phyloP scores from a whole-genome alignment of 2,888 invertebrate species.

The Philaethria dido region DNA sequence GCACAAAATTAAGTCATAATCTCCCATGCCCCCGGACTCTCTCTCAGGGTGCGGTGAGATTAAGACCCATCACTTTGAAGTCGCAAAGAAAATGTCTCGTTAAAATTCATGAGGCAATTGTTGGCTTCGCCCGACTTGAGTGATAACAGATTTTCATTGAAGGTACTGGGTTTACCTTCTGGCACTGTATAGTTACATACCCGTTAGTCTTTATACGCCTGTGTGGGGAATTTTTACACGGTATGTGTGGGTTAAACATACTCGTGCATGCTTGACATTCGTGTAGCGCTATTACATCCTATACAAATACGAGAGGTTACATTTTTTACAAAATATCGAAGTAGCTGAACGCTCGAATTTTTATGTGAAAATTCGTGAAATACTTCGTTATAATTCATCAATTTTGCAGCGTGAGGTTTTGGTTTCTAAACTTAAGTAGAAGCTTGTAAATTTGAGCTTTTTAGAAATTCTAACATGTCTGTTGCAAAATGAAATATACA shows the following conservation, averaged over 20 bases:
- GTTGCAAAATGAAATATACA: neutral
- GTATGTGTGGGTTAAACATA: conserved; percentile 21
- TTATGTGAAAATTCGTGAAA: conserved; percentile 6
- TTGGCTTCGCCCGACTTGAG: conserved; percentile 62
- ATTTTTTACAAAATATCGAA: conserved; percentile 2
- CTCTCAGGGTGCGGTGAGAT: conserved; percentile 54
- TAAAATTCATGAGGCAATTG: conserved; percentile 79
- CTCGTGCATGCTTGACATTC: conserved; percentile 9
- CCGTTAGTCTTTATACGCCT: conserved; percentile 33
- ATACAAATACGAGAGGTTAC: conserved; percentile 2
- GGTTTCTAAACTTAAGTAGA: neutral
- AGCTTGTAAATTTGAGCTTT: neutral
- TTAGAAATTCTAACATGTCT: neutral
- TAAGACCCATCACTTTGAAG: conserved; percentile 58
- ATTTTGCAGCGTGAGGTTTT: conserved; percentile 1
- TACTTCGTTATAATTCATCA: neutral
- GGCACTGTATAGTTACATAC: conserved; percentile 40
- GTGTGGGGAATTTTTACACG: conserved; percentile 35
- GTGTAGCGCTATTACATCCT: neutral
- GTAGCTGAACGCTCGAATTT: neutral
- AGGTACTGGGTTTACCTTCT: conserved; percentile 41
- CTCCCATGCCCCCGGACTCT: conserved; percentile 35
- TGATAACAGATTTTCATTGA: conserved; percentile 67
- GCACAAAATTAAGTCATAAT: conserved; percentile 41
- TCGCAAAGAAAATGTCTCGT: conserved; percentile 70